A percentile compares a stretch with the other conserved stretches of the same genome.
phyloP scores from a whole-genome alignment of 2,113 vertebrate species.

The Rhipidura dahli region DNA sequence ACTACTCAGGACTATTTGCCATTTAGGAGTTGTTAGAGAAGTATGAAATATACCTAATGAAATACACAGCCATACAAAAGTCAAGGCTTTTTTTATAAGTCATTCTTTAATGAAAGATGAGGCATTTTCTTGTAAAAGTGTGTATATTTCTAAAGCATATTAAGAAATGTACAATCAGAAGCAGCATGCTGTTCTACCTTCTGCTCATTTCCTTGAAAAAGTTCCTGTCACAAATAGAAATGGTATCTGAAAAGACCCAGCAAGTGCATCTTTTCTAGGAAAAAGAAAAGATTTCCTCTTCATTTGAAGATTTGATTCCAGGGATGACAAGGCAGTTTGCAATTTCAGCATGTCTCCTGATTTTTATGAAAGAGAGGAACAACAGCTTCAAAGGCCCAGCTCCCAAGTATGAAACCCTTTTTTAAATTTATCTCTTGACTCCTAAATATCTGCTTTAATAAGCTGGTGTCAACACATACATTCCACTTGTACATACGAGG shows the following conservation, averaged over 20 bases:
- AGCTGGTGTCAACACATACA: neutral
- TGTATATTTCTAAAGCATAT: conserved; percentile 35
- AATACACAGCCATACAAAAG: neutral
- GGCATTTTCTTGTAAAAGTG: conserved; percentile 11
- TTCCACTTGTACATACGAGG: neutral
- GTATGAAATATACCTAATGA: conserved; percentile 18
- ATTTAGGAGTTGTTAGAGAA: neutral
- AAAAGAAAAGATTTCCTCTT: conserved; percentile 29
- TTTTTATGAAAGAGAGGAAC: neutral
- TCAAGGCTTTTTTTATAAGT: neutral
- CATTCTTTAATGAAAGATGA: conserved; percentile 17
- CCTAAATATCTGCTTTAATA: neutral
- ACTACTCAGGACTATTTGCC: neutral
- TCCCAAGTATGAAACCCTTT: neutral
- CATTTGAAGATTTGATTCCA: conserved; percentile 18
- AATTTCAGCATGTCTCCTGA: neutral
- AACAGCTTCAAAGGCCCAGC: neutral
- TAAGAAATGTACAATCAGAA: conserved; percentile 44
- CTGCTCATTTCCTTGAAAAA: conserved; percentile 32
- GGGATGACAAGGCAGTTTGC: conserved; percentile 37
- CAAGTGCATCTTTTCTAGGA: neutral
- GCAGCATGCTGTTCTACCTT: conserved; percentile 38
- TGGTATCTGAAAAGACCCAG: conserved; percentile 20
- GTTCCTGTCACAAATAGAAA: conserved; percentile 39
- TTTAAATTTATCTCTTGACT: neutral